Conservation (phyloP, 2,888 invertebrate genomes). For the Cheilosia scutellata region DNA sequence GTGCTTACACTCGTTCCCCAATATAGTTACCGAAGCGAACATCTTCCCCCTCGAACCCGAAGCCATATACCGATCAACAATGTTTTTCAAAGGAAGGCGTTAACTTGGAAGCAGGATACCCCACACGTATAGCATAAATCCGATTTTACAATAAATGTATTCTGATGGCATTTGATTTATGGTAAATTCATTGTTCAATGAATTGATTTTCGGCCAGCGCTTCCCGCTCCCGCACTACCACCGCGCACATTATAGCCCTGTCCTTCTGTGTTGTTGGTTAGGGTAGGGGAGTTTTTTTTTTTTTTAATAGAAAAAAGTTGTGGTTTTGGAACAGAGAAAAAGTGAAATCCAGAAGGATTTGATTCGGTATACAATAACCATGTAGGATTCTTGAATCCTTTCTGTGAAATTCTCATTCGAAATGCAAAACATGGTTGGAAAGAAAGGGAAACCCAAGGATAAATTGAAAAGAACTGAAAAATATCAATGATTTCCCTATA, state of each 20-base stretch:
- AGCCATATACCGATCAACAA: background rate
- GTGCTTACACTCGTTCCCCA: constrained; percentile 31
- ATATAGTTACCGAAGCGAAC: constrained; percentile 29
- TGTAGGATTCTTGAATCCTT: constrained; percentile 9
- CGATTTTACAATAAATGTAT: constrained; percentile 68
- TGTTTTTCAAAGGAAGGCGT: constrained; percentile 34
- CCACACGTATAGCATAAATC: constrained; percentile 51
- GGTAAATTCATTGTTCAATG: constrained; percentile 71
- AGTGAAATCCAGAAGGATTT: background rate
- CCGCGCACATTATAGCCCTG: background rate
- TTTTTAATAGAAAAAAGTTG: background rate
- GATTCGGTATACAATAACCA: constrained; percentile 4
- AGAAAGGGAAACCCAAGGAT: constrained; percentile 17
- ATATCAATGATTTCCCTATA: constrained; percentile 21
- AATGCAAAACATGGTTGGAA: constrained; percentile 16
- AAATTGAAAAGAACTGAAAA: constrained; percentile 49
- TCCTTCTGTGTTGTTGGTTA: constrained; percentile 13
- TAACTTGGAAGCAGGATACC: constrained; percentile 36
- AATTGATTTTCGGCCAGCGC: constrained; percentile 64
- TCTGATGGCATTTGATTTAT: constrained; percentile 71
- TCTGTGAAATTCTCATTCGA: background rate
- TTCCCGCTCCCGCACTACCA: background rate
- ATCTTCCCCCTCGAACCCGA: background rate
- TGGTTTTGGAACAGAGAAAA: too few species aligned
- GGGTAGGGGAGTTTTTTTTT: constrained; percentile 1